Evolutionary conservation across 2,888 invertebrate species (phyloP).

Genomic region (Anarsia innoxiella): DNA sequence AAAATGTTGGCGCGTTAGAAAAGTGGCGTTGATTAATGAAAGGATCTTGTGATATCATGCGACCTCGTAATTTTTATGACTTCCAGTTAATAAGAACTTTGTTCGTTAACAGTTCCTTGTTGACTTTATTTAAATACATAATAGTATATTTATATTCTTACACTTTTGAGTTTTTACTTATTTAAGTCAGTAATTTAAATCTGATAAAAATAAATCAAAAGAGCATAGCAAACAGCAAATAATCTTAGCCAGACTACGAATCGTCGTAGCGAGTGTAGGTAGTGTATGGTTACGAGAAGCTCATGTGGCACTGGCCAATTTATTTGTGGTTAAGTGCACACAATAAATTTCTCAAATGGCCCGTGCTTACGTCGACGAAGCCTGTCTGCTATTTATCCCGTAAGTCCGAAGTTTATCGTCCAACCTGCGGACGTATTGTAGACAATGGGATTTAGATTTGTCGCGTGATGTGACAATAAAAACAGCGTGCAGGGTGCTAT

Average conservation of each 20-base stretch:
- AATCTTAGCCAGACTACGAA: no score
- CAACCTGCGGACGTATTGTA: constrained; percentile 48
- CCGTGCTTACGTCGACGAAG: constrained; percentile 62
- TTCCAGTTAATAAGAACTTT: constrained; percentile 15
- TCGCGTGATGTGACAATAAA: constrained; percentile 51
- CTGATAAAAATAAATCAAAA: no score
- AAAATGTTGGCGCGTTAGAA: constrained; percentile 13
- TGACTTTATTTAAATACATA: no score
- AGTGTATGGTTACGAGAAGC: no score
- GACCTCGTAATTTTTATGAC: constrained; percentile 21
- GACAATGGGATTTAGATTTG: constrained; percentile 53
- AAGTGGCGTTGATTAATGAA: constrained; percentile 25
- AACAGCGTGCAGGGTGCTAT: constrained; percentile 40
- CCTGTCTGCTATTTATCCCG: constrained; percentile 68
- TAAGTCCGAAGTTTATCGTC: constrained; percentile 53
- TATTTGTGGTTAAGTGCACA: constrained; percentile 73
- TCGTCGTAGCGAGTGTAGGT: no score
- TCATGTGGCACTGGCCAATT: constrained; percentile 63
- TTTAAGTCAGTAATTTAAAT: no score
- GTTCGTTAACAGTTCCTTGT: constrained; percentile 10
- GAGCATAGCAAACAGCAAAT: constrained; percentile 31
- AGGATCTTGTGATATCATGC: constrained; percentile 5
- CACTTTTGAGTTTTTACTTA: no score
- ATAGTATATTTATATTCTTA: no score
- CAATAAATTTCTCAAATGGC: constrained; percentile 73